Base-by-base conservation (phyloP, 2,888 invertebrate species). In the Oligia latruncula region DNA sequence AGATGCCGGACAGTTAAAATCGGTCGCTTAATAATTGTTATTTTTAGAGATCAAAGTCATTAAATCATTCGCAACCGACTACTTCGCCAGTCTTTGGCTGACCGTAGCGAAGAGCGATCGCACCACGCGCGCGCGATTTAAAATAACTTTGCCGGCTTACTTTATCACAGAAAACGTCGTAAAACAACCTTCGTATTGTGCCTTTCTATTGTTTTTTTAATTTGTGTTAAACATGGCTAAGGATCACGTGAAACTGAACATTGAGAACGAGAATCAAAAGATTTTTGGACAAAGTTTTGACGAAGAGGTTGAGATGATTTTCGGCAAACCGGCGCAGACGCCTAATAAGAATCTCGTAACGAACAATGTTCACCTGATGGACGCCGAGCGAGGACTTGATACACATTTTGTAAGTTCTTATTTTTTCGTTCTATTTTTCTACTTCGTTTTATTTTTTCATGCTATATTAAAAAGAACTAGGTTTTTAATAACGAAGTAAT, bases 241-340 rank as follows among this genome's bases (percentile, higher is more conserved):
- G 43, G 88, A 90, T n/a, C 88, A 90, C 49, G 87, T 90, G 17
- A 92, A 88, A 78, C 75, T 92, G 80, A 90, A 92, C 55, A 90
- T 92, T 72, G 86, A 91, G 78, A 90, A 92, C 62, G 92, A 93
- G 60, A 82, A 90, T 5, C 87, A 90, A 46, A 93, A 92, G 76
- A 84, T 87, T 60, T 60, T 81, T 4, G 83, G 82, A 15, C 88
- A 83, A 72, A 76, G 87, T 62, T 86, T 84, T 4, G 93, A 95
- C 66, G 92, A 93, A 43, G 93, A 92, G 11, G 88, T 96, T 0
- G 95, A 95, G 70, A 92, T 92, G 92, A 91, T 96, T 77, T 96
- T 96, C 79, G 95, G 96, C 1, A 93, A 86, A 15, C 93, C 95
- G 11, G 23, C 79, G 23, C 92, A 94, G 8, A 84, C 84, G 23